Evolutionary conservation across 2,113 vertebrate species (phyloP).

Genomic region (Engraulis encrasicolus): DNA sequence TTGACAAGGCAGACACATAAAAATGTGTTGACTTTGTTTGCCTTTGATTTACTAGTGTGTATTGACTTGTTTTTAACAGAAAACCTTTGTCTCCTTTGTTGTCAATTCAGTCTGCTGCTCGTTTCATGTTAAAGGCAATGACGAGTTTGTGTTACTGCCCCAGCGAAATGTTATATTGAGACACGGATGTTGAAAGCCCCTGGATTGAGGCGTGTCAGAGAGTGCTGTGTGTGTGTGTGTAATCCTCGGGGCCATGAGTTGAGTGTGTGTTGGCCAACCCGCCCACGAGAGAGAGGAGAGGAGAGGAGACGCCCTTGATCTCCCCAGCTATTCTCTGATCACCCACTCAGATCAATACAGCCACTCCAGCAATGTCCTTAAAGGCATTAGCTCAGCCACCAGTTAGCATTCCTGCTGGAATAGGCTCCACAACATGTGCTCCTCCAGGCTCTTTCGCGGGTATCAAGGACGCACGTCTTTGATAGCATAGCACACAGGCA

Average conservation of each 20-base stretch:
- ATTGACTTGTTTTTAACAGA: too few relatives aligned
- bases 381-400: neutral
- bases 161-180: neutral
- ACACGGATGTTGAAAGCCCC: neutral
- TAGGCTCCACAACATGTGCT: neutral
- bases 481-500: neutral
- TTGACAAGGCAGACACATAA: too few relatives aligned
- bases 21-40: too few relatives aligned
- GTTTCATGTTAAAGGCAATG: neutral
- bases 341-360: neutral
- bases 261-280: neutral
- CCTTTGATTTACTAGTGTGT: too few relatives aligned
- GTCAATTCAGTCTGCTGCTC: neutral
- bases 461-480: constrained; percentile 1
- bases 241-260: neutral
- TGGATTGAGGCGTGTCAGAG: neutral
- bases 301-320: neutral
- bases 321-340: neutral
- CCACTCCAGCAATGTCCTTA: neutral
- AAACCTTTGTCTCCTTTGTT: neutral
- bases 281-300: neutral
- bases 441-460: neutral
- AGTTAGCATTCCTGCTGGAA: constrained; percentile 4
- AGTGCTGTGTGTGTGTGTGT: neutral
- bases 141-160: neutral